phyloP scores from a whole-genome alignment of 2,113 vertebrate species.

The Strigops habroptila region DNA sequence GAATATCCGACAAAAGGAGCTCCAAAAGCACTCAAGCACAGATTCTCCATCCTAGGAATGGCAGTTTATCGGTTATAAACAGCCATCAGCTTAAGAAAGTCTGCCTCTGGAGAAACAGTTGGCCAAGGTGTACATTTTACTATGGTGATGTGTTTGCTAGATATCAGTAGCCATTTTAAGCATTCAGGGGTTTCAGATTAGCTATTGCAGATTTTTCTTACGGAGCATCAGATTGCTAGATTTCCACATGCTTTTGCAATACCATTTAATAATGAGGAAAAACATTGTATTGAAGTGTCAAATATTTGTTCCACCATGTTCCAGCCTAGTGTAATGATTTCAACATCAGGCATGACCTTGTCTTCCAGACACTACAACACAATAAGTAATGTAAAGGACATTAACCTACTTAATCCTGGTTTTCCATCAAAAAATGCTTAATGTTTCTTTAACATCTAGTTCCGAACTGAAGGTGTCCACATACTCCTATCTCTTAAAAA shows the following conservation, averaged over 20 bases:
- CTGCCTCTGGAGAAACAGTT: neutral
- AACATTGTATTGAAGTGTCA: neutral
- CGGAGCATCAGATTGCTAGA: neutral
- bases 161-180: neutral
- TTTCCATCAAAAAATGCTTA: neutral
- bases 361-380: neutral
- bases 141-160: neutral
- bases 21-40: neutral
- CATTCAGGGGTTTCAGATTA: neutral
- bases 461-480: neutral
- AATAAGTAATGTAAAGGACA: neutral
- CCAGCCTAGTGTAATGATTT: neutral
- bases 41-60: neutral
- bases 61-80: neutral
- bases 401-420: neutral
- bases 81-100: neutral
- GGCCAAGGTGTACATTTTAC: neutral
- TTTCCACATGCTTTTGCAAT: neutral
- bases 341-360: neutral
- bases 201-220: neutral
- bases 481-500: neutral
- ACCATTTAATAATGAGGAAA: neutral
- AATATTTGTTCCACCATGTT: conserved; percentile 28
- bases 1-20: neutral
- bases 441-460: neutral